Evolutionary conservation across 2,797 vertebrate genomes (phyloP).

Genomic region (Xiphorhynchus erythropygius): DNA sequence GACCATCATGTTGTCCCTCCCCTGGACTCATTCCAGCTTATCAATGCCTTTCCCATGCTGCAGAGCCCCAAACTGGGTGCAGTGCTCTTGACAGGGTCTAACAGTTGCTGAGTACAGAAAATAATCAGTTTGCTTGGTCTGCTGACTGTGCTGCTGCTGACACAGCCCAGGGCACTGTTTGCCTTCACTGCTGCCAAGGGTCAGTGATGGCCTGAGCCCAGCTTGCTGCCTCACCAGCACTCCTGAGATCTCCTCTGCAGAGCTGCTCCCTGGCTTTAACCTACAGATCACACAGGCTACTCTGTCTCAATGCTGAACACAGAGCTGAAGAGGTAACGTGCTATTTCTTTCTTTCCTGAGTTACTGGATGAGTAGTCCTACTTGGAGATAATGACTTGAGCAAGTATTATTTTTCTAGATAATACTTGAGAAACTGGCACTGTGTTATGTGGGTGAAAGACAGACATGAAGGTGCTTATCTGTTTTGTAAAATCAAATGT

Average conservation of each 20-base stretch:
- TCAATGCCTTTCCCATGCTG: rapidly evolving
- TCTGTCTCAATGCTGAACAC: rapidly evolving
- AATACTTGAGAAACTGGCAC: background rate
- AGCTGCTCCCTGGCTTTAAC: background rate
- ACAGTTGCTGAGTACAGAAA: background rate
- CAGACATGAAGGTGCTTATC: background rate
- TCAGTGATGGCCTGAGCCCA: background rate
- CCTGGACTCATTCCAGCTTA: background rate
- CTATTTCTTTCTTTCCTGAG: background rate
- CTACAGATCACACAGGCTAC: background rate
- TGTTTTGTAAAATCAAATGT: background rate
- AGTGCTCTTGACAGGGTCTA: background rate
- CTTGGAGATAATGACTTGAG: background rate
- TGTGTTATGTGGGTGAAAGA: background rate
- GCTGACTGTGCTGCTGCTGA: background rate
- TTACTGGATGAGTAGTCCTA: background rate
- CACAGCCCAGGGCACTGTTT: background rate
- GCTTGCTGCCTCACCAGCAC: rapidly evolving
- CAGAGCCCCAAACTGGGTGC: rapidly evolving
- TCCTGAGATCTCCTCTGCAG: no score
- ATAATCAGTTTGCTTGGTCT: background rate
- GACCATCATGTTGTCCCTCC: rapidly evolving
- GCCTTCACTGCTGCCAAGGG: background rate
- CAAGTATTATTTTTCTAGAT: background rate
- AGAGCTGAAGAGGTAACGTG: background rate